A percentile compares a stretch with the other conserved stretches of the same genome.
Conservation (phyloP, 1,140 invertebrate genomes). For the Zeugodacus cucurbitae region DNA sequence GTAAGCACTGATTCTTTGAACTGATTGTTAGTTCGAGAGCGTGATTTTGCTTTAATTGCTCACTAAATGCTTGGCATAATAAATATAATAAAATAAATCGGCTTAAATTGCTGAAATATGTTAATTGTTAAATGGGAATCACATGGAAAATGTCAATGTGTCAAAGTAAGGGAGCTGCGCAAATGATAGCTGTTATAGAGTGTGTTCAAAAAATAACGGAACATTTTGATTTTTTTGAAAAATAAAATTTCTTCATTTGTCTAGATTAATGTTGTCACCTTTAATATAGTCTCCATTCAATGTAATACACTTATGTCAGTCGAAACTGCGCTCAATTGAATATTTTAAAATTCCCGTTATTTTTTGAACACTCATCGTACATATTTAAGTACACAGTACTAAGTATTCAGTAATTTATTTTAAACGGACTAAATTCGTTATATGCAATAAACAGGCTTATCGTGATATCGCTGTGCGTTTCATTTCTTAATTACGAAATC, state of each 20-base stretch:
- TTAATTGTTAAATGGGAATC: background rate
- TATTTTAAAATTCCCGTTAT: too few relatives aligned
- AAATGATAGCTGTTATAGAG: background rate
- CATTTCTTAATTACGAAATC: background rate
- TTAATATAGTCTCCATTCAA: too few relatives aligned
- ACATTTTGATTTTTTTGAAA: too few relatives aligned
- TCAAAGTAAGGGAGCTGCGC: background rate
- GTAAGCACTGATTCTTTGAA: background rate
- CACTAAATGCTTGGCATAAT: background rate
- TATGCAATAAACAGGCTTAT: background rate
- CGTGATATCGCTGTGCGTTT: background rate
- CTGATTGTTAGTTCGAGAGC: background rate
- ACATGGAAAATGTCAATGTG: background rate
- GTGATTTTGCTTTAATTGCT: background rate
- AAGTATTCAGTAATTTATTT: too few relatives aligned
- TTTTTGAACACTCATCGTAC: too few relatives aligned
- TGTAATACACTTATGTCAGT: too few relatives aligned
- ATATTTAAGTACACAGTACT: too few relatives aligned
- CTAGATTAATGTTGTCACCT: too few relatives aligned
- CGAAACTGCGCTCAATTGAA: too few relatives aligned
- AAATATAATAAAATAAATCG: background rate
- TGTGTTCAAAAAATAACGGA: too few relatives aligned
- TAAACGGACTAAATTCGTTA: too few relatives aligned
- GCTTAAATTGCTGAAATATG: background rate
- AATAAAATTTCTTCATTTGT: too few relatives aligned